A percentile compares a stretch with the other conserved stretches of the same genome.
Conservation (phyloP, 2,888 invertebrate genomes). For the Geotrupes spiniger region DNA sequence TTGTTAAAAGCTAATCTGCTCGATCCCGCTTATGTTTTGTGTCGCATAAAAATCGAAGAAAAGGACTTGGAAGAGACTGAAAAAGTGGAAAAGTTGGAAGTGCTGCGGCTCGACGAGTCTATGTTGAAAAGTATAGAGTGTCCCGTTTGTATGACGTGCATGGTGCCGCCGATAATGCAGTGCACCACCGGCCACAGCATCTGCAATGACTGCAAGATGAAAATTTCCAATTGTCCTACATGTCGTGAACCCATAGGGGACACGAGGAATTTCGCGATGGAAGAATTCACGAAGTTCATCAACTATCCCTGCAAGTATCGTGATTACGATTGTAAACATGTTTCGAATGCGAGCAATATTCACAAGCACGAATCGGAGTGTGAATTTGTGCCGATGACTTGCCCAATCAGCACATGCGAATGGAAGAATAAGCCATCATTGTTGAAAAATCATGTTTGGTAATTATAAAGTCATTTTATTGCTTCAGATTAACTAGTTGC, state of each 20-base stretch:
- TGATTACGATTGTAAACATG: background rate
- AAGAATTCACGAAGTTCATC: background rate
- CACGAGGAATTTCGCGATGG: background rate
- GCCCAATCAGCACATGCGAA: conserved; percentile 25
- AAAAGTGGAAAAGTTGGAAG: background rate
- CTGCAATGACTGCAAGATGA: conserved; percentile 36
- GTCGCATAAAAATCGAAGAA: background rate
- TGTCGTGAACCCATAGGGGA: conserved; percentile 30
- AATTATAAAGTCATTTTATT: no score
- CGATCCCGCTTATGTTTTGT: background rate
- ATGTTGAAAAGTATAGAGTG: conserved; percentile 25
- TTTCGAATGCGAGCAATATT: conserved; percentile 20
- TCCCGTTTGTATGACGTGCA: conserved; percentile 42
- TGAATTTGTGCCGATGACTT: conserved; percentile 25
- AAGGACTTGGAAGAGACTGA: background rate
- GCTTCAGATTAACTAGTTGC: no score
- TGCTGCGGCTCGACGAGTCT: background rate
- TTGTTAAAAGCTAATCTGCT: background rate
- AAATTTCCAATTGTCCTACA: conserved; percentile 35
- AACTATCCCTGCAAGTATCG: background rate
- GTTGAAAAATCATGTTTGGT: no score
- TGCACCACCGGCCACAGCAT: conserved; percentile 42
- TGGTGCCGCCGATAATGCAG: conserved; percentile 42
- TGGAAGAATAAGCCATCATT: no score
- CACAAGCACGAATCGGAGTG: conserved; percentile 27